A percentile compares a stretch with the other conserved stretches of the same genome.
phyloP scores from a whole-genome alignment of 2,113 vertebrate genomes.

The Zapornia atra region DNA sequence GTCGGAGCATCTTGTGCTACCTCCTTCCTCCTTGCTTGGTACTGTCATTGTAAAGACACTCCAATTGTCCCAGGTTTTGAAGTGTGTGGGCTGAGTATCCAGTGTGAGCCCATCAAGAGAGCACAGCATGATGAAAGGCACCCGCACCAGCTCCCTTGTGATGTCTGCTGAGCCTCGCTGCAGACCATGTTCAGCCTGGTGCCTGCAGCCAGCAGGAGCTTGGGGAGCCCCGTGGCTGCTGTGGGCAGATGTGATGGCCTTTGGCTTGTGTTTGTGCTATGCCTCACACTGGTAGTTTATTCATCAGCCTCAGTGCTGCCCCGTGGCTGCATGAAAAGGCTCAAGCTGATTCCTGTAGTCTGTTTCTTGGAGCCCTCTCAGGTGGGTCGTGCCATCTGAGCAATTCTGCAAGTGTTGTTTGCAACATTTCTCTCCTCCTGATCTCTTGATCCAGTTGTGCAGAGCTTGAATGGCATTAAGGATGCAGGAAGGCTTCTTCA shows the following conservation, averaged over 20 bases:
- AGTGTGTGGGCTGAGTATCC: background rate
- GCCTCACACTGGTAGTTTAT: background rate
- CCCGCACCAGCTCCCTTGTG: rapidly evolving
- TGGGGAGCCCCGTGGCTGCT: background rate
- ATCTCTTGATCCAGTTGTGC: background rate
- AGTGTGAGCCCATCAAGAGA: background rate
- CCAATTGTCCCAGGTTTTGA: rapidly evolving
- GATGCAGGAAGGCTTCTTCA: background rate
- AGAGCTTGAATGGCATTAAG: background rate
- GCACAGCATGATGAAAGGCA: background rate
- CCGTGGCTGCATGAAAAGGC: background rate
- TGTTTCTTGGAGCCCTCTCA: background rate
- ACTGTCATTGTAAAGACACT: rapidly evolving
- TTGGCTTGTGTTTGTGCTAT: background rate
- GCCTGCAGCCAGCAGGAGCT: background rate
- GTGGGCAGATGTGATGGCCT: background rate
- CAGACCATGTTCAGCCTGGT: background rate
- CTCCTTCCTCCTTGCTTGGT: rapidly evolving
- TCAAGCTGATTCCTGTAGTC: rapidly evolving
- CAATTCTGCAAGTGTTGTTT: background rate
- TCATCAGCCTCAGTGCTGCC: background rate
- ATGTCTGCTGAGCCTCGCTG: background rate
- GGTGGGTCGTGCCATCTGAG: background rate
- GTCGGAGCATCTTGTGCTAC: background rate
- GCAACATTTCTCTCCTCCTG: background rate